Conservation (phyloP, 2,888 invertebrate species). For the Dicyrtoma fusca region DNA sequence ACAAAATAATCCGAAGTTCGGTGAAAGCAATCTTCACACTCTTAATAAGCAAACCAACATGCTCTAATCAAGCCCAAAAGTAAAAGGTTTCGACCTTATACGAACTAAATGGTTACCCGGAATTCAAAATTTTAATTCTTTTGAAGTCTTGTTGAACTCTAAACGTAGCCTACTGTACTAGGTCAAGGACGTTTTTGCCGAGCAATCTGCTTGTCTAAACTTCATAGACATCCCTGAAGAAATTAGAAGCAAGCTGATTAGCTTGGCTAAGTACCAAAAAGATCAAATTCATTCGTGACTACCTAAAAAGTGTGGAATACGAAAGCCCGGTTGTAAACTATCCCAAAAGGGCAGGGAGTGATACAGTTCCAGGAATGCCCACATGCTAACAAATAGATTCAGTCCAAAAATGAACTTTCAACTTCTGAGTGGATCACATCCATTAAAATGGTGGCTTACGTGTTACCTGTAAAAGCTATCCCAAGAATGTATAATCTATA, state of each 20-base stretch:
- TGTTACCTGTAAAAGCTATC: no score
- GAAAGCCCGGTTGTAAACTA: not conserved
- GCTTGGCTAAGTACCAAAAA: no score
- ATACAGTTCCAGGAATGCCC: not conserved
- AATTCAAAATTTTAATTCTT: not conserved
- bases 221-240: no score
- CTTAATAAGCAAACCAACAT: not conserved
- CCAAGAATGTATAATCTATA: no score
- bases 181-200: not conserved
- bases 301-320: not conserved
- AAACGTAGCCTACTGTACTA: not conserved
- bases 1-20: not conserved
- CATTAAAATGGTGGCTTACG: no score
- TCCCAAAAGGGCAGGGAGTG: not conserved
- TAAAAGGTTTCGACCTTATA: slow-evolving; percentile 3
- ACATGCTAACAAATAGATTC: not conserved
- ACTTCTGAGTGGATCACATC: no score
- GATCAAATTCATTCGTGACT: not conserved
- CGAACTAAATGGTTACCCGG: slow-evolving; percentile 6
- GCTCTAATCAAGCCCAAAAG: slow-evolving; percentile 3
- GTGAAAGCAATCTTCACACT: not conserved
- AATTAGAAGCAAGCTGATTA: no score
- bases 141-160: not conserved
- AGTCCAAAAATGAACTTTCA: no score
- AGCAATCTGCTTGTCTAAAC: not conserved